phyloP scores from a whole-genome alignment of 2,888 invertebrate species.

The Ischnura elegans region DNA sequence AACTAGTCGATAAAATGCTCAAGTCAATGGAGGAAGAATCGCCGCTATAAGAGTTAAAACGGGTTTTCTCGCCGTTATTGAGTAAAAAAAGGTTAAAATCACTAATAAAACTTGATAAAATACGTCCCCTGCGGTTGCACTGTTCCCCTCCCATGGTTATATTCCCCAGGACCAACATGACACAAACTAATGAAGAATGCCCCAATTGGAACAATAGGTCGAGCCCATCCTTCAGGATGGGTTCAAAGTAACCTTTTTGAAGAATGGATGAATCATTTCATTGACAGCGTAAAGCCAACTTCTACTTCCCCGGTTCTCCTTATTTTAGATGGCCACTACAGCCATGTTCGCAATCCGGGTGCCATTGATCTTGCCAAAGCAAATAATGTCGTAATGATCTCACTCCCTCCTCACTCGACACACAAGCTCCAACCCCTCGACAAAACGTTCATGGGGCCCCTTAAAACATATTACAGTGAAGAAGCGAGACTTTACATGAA shows the following conservation, averaged over 20 bases:
- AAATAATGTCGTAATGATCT: not conserved
- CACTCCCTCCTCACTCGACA: slow-evolving; percentile 19
- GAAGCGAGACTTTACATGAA: not conserved
- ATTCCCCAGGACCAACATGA: slow-evolving; percentile 67
- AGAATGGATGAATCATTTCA: slow-evolving; percentile 40
- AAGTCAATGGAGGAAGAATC: too few relatives aligned
- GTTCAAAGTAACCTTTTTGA: slow-evolving; percentile 57
- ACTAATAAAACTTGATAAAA: too few relatives aligned
- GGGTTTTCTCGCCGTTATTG: too few relatives aligned
- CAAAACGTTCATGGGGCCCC: not conserved
- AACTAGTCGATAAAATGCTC: too few relatives aligned
- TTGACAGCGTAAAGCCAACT: slow-evolving; percentile 26
- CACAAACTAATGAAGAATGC: slow-evolving; percentile 51
- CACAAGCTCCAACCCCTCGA: slow-evolving; percentile 29
- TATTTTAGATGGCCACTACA: slow-evolving; percentile 62
- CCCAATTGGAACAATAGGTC: slow-evolving; percentile 53
- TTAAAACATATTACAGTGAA: not conserved
- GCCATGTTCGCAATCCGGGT: slow-evolving; percentile 42
- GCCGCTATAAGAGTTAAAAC: too few relatives aligned
- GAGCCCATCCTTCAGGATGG: slow-evolving; percentile 61
- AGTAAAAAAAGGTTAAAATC: too few relatives aligned
- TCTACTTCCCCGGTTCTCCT: slow-evolving; percentile 46
- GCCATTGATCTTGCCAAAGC: not conserved
- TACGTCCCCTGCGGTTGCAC: too few relatives aligned
- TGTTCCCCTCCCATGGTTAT: slow-evolving; percentile 69